Evolutionary conservation across 2,888 invertebrate species (phyloP), one percentile per base, ranked within the genome.

Genomic region (Eledone cirrhosa): DNA sequence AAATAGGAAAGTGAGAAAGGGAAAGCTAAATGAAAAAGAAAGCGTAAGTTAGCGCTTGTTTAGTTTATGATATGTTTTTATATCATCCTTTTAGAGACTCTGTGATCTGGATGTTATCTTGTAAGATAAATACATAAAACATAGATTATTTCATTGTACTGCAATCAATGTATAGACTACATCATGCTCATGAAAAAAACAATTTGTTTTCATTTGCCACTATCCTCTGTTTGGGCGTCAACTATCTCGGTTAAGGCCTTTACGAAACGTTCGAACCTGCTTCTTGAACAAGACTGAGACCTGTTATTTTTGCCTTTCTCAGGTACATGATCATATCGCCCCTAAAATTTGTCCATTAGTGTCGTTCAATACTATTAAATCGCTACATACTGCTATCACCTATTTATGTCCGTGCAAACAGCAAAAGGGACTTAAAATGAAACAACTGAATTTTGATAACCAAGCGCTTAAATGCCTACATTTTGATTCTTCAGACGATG

Each of bases 401-500:
- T 69, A 33, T 69, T n/a, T 31, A 19, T 67, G 67, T 22, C 14
- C 74, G n/a, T 19, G n/a, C 5, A 29, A 24, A 22, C n/a, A 8
- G 2, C 24, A 76, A 11, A 84, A 77, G n/a, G 84, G 83, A 82
- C 80, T 85, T 14, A 84, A 85, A 13, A 78, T 88, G 11, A 87
- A 87, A 77, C 86, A 84, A 1, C 78, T 92, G 8, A 87, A 89
- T 24, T 92, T 92, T 84, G 91, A 92, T 82, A 92, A 92, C 84
- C 80, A 87, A 65, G 91, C 87, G 5, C 81, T 92, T n/a, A 83
- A 87, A 76, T 79, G 83, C 27, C 84, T 92, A 63, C 94, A 94
- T 16, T 91, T 94, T 31, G 92, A 93, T 86, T 93, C 93, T 84
- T 93, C 92, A 83, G 47, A n/a, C 14, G 41, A 72, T 33, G 41